These are phyloP conservation scores for Syngnathus typhle DNA, from an alignment of 2,113 vertebrate genomes.

Conservation along the genomic window DNA sequence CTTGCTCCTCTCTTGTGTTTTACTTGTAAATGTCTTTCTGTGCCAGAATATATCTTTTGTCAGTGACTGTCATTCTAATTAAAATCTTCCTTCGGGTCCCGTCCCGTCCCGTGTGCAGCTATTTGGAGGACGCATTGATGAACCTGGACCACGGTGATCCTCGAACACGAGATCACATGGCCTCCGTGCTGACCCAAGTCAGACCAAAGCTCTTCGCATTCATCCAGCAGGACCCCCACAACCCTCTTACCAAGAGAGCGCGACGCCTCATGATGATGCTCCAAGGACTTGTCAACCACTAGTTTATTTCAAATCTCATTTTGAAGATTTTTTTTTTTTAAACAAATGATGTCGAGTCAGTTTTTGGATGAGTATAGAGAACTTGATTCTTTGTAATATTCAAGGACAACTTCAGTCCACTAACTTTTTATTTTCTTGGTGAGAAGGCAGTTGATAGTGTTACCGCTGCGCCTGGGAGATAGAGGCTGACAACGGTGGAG, in stretches of 20 bases:
- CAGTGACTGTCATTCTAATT: background rate
- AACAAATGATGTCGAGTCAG: background rate
- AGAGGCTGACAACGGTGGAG: background rate
- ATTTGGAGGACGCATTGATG: slow-evolving; percentile 95
- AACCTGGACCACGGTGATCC: slow-evolving; percentile 92
- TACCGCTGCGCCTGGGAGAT: background rate
- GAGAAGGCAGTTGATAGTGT: background rate
- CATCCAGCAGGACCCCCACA: slow-evolving; percentile 87
- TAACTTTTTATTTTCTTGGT: background rate
- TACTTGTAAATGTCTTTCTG: background rate
- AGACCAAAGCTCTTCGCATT: slow-evolving; percentile 89
- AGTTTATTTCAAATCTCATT: slow-evolving; percentile 37
- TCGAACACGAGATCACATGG: slow-evolving; percentile 94
- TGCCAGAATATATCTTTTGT: background rate
- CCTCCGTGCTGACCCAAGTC: slow-evolving; percentile 86
- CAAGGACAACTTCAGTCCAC: background rate
- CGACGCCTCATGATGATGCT: slow-evolving; percentile 95
- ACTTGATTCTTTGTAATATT: background rate
- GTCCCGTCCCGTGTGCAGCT: slow-evolving; percentile 65
- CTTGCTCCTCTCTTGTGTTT: background rate
- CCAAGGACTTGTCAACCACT: slow-evolving; percentile 86
- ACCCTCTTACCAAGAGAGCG: slow-evolving; percentile 79
- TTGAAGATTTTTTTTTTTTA: background rate
- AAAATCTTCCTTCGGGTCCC: slow-evolving; percentile 2
- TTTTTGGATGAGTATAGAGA: slow-evolving; percentile 15